These are phyloP conservation scores for Drosophila multiciliata DNA, from an alignment of 2,888 invertebrate species.

Conservation along the genomic window DNA sequence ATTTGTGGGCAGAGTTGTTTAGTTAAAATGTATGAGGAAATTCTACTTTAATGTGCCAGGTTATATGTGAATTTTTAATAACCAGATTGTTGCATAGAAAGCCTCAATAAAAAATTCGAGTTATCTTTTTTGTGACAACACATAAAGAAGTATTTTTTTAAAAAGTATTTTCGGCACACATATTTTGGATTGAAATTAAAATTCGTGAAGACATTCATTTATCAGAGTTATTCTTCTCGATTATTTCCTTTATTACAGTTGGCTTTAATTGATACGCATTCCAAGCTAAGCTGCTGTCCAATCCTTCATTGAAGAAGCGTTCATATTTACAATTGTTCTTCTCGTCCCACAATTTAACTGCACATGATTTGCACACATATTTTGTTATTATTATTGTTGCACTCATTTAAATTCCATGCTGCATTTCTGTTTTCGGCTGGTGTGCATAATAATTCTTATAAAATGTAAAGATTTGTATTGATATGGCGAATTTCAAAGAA, in stretches of 20 bases:
- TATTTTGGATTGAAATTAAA: slow-evolving; percentile 14
- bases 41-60: slow-evolving; percentile 19
- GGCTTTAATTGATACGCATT: slow-evolving; percentile 16
- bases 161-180: background rate
- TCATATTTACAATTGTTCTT: slow-evolving; percentile 36
- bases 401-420: slow-evolving; percentile 68
- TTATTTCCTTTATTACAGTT: slow-evolving; percentile 3
- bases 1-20: slow-evolving; percentile 33
- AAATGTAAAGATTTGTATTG: slow-evolving; percentile 22
- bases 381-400: slow-evolving; percentile 43
- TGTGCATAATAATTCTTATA: slow-evolving; percentile 25
- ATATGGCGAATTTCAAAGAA: slow-evolving; percentile 9
- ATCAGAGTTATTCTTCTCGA: slow-evolving; percentile 20
- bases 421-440: slow-evolving; percentile 21
- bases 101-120: background rate
- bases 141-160: background rate
- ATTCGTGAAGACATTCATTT: background rate
- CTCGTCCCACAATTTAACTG: slow-evolving; percentile 35
- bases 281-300: background rate
- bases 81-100: slow-evolving; percentile 14
- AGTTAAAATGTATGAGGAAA: slow-evolving; percentile 41
- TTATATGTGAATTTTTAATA: background rate
- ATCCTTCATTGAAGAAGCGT: slow-evolving; percentile 1
- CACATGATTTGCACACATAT: slow-evolving; percentile 57
- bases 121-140: background rate